Evolutionary conservation across 2,797 vertebrate genomes (phyloP).

Genomic region (Cercopithecus diana): DNA sequence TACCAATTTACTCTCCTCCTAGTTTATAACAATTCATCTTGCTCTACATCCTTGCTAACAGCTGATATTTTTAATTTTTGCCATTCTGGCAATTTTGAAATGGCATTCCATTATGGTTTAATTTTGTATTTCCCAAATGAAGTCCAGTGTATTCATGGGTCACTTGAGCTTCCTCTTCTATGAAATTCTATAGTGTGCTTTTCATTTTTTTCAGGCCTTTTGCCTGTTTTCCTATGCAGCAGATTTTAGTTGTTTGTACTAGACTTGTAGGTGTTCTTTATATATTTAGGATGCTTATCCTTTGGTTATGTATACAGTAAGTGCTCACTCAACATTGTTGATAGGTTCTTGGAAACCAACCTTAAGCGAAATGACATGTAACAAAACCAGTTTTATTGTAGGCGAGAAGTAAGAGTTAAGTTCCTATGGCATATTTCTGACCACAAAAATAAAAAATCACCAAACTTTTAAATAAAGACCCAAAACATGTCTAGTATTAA

Average conservation of each 20-base stretch:
- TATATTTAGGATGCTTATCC: not conserved
- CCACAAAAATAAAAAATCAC: not conserved
- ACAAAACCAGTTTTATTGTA: not conserved
- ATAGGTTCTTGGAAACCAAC: not conserved
- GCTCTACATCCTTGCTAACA: not conserved
- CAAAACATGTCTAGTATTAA: not conserved
- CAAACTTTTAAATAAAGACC: not conserved
- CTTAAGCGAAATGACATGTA: not conserved
- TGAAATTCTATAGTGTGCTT: not conserved
- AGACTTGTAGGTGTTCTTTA: not conserved
- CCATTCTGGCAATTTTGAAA: not conserved
- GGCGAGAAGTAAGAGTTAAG: not conserved
- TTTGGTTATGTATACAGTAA: not conserved
- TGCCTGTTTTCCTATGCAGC: not conserved
- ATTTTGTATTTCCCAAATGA: not conserved
- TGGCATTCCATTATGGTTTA: not conserved
- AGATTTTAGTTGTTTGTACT: not conserved
- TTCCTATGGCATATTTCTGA: not conserved
- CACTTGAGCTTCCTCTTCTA: not conserved
- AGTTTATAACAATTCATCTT: not conserved
- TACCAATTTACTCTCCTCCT: not conserved
- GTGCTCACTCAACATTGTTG: not conserved
- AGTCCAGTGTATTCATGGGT: not conserved
- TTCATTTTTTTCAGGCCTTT: not conserved
- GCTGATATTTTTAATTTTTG: not conserved